Evolutionary conservation across 1,140 invertebrate species (phyloP).

Genomic region (Anadara kagoshimensis): DNA sequence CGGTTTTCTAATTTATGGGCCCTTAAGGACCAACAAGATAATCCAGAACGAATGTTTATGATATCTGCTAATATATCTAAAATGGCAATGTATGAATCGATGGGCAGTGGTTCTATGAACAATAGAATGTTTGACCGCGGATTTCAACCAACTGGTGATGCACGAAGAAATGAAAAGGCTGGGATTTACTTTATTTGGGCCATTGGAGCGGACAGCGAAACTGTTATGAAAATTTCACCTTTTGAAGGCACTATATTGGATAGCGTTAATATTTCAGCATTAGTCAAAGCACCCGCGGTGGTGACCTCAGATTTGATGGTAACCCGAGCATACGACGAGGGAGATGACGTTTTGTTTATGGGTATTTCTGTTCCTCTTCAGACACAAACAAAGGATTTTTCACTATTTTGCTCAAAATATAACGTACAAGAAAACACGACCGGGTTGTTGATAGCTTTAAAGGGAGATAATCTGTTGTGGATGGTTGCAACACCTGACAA

Average conservation of each 20-base stretch:
- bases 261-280: conserved; percentile 12
- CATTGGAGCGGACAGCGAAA: too few relatives aligned
- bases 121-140: too few relatives aligned
- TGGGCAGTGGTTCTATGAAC: background rate
- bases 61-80: background rate
- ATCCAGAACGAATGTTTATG: conserved; percentile 29
- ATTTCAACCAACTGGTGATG: too few relatives aligned
- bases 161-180: too few relatives aligned
- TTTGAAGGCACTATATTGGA: too few relatives aligned
- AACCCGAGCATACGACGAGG: conserved; percentile 3
- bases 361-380: too few relatives aligned
- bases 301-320: conserved; percentile 49
- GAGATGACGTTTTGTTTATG: conserved; percentile 11
- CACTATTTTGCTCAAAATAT: too few relatives aligned
- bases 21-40: conserved; percentile 31
- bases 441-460: background rate
- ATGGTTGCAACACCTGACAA: conserved; percentile 40
- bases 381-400: too few relatives aligned
- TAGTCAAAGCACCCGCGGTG: conserved; percentile 27
- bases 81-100: conserved; percentile 40
- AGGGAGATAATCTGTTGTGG: conserved; percentile 29
- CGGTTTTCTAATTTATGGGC: conserved; percentile 24
- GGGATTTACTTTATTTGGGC: too few relatives aligned
- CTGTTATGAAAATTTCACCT: too few relatives aligned
- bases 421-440: conserved; percentile 36